Conservation (phyloP, 2,113 vertebrate species). For the Daphoenositta chrysoptera region DNA sequence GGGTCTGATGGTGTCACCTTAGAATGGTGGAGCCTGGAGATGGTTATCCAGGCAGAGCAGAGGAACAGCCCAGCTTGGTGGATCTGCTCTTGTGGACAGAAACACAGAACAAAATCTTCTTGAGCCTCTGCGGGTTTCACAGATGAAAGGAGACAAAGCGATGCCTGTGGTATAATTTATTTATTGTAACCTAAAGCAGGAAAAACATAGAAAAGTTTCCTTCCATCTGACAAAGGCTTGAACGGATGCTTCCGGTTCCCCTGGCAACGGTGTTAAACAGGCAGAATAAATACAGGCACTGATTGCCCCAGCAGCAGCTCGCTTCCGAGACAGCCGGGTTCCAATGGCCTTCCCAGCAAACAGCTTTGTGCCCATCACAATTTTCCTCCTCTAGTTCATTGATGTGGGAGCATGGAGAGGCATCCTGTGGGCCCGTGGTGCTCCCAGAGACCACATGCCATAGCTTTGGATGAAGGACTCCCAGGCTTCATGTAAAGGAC, state of each 20-base stretch:
- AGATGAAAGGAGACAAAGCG: not conserved
- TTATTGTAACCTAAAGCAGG: conserved; percentile 15
- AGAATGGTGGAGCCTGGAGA: not conserved
- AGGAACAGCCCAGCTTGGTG: not conserved
- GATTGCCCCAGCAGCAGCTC: conserved; percentile 6
- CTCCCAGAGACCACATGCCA: not conserved
- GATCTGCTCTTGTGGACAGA: not conserved
- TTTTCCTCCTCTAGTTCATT: not conserved
- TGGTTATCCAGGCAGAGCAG: not conserved
- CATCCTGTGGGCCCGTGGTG: rapidly evolving
- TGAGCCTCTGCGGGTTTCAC: rapidly evolving
- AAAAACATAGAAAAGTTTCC: conserved; percentile 1
- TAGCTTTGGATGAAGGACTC: not conserved
- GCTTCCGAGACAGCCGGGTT: not conserved
- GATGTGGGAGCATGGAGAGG: not conserved
- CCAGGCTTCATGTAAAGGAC: not conserved
- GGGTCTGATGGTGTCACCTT: not conserved
- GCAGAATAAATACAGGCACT: conserved; percentile 7
- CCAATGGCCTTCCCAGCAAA: not conserved
- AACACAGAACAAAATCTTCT: not conserved
- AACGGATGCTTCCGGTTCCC: conserved; percentile 53
- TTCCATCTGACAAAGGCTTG: conserved; percentile 39
- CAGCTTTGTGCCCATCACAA: not conserved
- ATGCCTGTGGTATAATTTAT: not conserved
- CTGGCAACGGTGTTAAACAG: conserved; percentile 53